Percentiles rank a stretch among this genome's conserved stretches.
phyloP scores from a whole-genome alignment of 2,888 invertebrate species.

The Bimastos eiseni region DNA sequence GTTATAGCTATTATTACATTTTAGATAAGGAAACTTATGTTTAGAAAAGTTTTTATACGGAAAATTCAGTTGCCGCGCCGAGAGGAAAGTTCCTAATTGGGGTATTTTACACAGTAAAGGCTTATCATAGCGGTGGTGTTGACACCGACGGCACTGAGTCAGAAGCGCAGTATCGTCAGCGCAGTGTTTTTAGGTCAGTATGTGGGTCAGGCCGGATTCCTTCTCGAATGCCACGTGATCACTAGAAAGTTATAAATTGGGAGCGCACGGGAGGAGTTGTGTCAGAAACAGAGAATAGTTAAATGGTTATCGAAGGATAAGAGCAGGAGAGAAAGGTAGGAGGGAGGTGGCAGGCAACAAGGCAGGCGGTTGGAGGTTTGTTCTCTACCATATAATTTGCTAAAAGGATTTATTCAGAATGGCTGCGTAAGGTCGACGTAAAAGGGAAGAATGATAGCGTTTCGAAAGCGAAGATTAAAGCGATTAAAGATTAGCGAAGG shows the following conservation, averaged over 20 bases:
- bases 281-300: neutral
- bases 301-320: neutral
- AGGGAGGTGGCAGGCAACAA: neutral
- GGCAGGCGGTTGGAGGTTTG: neutral
- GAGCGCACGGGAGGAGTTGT: neutral
- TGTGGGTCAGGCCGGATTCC: neutral
- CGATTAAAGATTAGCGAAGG: conserved; percentile 4
- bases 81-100: neutral
- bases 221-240: conserved; percentile 13
- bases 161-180: neutral
- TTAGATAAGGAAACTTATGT: neutral
- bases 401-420: conserved; percentile 16
- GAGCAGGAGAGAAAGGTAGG: conserved; percentile 13
- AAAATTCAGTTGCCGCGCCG: neutral
- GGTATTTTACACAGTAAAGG: neutral
- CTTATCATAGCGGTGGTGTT: neutral
- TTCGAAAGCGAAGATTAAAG: conserved; percentile 26
- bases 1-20: neutral
- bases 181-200: conserved; percentile 1
- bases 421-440: neutral
- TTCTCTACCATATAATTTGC: neutral
- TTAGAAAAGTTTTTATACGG: neutral
- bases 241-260: neutral
- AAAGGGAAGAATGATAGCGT: conserved; percentile 25
- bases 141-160: neutral